Evolutionary conservation across 2,888 invertebrate genomes (phyloP), one percentile per base, ranked within the genome.

Genomic region (Caenorhabditis uteleia): DNA sequence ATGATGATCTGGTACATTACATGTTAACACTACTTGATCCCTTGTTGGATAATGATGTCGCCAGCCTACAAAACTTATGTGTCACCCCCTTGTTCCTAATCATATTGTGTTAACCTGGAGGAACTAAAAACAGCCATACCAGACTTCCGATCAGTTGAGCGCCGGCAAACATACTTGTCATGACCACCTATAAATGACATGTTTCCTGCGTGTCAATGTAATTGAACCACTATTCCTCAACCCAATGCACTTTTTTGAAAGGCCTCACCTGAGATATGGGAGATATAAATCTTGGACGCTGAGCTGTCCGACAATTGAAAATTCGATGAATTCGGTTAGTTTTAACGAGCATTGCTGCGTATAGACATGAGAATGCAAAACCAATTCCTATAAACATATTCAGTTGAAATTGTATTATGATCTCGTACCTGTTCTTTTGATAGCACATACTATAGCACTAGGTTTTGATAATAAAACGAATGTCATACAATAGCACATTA

Each of bases 301-400:
- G 89, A 2, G 89, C 89, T 14, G 89, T 88, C 49, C 70, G 23
- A 1, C 64, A 69, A 20, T 54, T 70, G 56, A 89, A 88, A 59
- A 90, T 90, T 38, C 90, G 85, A 14, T 89, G 89, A 56, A 90
- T 89, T 33, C 90, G 86, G 84, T 90, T 90, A 1, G 90, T 90
- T 83, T 90, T 90, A 0, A 90, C 90, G 57, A 90, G 86, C 70
- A 90, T 88, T 8, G 90, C 89, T 57, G 90, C 88, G 82, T 91
- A 90, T 77, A 90, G 89, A 46, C 90, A 88, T 58, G 89, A 89
- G 54, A 91, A 86, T 21, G 90, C 89, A 3, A 90, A 87, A 0
- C 90, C 90, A 12, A 90, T 87, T 0, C 79, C 78, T 78, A 29
- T 55, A 55, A 31, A 8, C 18, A 20, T 31, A 14, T 26, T 44